Evolutionary conservation across 2,888 invertebrate genomes (phyloP), one percentile per base, ranked within the genome.

Genomic region (Fissipunctia ypsillon): DNA sequence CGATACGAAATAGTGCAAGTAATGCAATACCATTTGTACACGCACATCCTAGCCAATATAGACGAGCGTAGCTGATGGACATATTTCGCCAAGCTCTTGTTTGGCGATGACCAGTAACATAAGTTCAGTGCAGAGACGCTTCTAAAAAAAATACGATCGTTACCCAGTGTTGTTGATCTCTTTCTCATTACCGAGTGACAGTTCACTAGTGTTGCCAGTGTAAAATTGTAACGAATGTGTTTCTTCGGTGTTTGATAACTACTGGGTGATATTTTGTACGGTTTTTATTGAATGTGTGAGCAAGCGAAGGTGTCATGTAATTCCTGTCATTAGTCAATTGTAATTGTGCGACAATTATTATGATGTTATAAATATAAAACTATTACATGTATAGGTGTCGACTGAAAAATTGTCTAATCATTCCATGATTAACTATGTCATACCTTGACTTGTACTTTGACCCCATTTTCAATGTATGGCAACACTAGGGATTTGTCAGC

Each of bases 11-110:
- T 98, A 70, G 95, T 97, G 73, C 97, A 97, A 84, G 96, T 97
- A 64, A 97, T 97, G 81, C 97, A 97, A 77, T 97, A 97, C 83
- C 97, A 97, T 85, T 95, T 98, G 10, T 99, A 98, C 96, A 99
- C 99, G 19, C 98, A 98, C 97, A 96, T 98, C 57, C 93, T 98
- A 85, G 98, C 97, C 38, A 98, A 98, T 90, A 96, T 98, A 70
- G 97, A 97, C 87, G 97, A 97, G 82, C 97, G 97, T 82, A 97
- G 97, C 97, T 97, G 97, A 97, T 97, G 97, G 97, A 95, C 94
- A 92, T 96, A 96, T 86, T 90, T 96, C 93, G 96, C 96, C 95
- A 96, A 95, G 83, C 94, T 96, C 0, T 68, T 96, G 95, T 96
- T 96, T 95, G 96, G 96, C 94, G 96, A 96, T 76, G 92, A 94